Base-by-base conservation (phyloP, 2,797 vertebrate species). In the Ctenopoma kingsleyae region DNA sequence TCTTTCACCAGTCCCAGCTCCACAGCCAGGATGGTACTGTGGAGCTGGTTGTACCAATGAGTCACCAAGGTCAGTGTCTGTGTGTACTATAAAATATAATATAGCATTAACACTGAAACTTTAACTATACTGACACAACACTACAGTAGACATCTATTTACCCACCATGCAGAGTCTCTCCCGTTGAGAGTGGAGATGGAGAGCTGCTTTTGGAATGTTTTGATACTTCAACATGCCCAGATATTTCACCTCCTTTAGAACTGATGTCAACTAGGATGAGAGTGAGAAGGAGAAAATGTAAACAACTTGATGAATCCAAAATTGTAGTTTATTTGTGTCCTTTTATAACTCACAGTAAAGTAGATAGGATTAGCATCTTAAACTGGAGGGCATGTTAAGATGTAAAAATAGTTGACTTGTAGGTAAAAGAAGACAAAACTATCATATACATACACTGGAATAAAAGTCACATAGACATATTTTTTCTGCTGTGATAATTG, bases 181-280 rank as follows among this genome's bases (percentile, higher is more conserved):
- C 65, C 90, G 90, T 85, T 94, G 92, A 32, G 88, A 93, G 82
- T 90, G 91, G 19, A 95, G 94, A 49, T 90, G 64, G 51, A 93
- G 82, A 74, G 93, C 94, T 86, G 92, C 91, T 81, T 92, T 57
- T 4, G 89, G 85, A 72, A 93, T 94, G 74, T 89, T 89, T 80
- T 86, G 86, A 76, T 82, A 76, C 85, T 94, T 95, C 82, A 94
- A 73, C 82, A 94, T 87, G 51, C 89, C 75, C 59, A 94, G 88
- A 85, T 95, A 95, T 80, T 94, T 94, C 59, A 94, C 88, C 70
- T 94, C 92, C 58, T 91, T 82, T 5, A 95, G 88, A 78, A 96
- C 53, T 8, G 91, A 92, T 38, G 90, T 94, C 88, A 97, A 49
- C 93, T 94, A 68, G 5, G 56, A 32, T 76, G 19, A 76, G 43